A percentile compares a stretch with the other conserved stretches of the same genome.
Evolutionary conservation across 2,888 invertebrate species (phyloP).

Genomic region (Girardia tigrina): DNA sequence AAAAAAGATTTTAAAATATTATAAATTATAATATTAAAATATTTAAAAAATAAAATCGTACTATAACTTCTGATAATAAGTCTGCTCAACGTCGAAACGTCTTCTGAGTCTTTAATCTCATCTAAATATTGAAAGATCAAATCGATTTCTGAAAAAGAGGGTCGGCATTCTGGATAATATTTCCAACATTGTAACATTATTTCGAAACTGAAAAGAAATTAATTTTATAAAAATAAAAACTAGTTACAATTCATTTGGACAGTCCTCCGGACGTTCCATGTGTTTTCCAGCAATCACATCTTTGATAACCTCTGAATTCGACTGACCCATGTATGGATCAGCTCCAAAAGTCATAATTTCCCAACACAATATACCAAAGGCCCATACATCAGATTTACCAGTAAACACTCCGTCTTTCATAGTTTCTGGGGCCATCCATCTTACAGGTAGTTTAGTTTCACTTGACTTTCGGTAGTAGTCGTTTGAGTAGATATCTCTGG

Average conservation of each 20-base stretch:
- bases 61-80: not conserved
- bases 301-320: constrained; percentile 30
- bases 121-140: not conserved
- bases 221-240: not conserved
- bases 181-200: constrained; percentile 30
- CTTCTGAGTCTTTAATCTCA: not conserved
- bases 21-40: too few species aligned
- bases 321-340: constrained; percentile 30
- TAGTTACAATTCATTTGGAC: constrained; percentile 34
- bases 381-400: constrained; percentile 38
- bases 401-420: constrained; percentile 36
- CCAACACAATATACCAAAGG: constrained; percentile 35
- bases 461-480: constrained; percentile 34
- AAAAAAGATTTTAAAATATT: too few species aligned
- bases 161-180: constrained; percentile 30
- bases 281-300: constrained; percentile 33
- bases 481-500: constrained; percentile 31
- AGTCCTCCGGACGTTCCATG: constrained; percentile 29
- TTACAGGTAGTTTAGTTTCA: constrained; percentile 35
- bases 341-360: constrained; percentile 36
- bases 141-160: constrained; percentile 17
- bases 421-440: constrained; percentile 36
- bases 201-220: constrained; percentile 24
- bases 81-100: not conserved
- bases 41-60: not conserved